Evolutionary conservation across 2,113 vertebrate species (phyloP), one percentile per base, ranked within the genome.

Genomic region (Pangasianodon gigas): DNA sequence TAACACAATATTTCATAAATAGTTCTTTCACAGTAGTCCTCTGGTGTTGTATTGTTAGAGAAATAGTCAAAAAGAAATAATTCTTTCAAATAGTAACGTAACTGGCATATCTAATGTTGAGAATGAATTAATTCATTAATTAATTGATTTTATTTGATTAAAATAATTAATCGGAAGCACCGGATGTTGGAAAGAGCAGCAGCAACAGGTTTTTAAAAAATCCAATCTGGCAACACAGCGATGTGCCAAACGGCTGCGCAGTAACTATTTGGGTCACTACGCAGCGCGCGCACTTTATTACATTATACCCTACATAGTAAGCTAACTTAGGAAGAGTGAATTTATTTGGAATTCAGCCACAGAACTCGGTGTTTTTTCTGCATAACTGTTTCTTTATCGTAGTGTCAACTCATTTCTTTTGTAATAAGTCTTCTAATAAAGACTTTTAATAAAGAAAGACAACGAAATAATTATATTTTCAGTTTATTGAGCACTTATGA

Each of bases 191-290:
- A 10, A 3, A 56, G 7, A 21, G 3, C 0, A 9, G 7, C 16
- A 2, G 7, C 2, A 0, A 16, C 1, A 1, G 1, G 3, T 14
- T n/a, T 5, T 1, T 3, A 9, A 54, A 16, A 9, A 54, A 16
- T 4, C 4, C 10, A 41, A 84, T 62, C 82, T 62, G 82, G 82
- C 82, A 84, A 84, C 82, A 44, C 24, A 44, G 6, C 1, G 9
- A 60, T 5, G 88, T 85, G 1, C 56, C 58, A 65, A 85, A 85
- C 44, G 18, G 37, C 56, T 60, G 21, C 37, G 3, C 21, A 62
- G 1, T n/a, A 5, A 32, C 18, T 41, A 11, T 13, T 6, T 18
- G 46, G 60, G 0, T 16, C 84, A 41, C 83, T 85, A 69, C 41
- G 18, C 26, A 9, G 13, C 0, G 41, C 1, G 13, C 19, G 11